Evolutionary conservation across 2,113 vertebrate genomes (phyloP), one percentile per base, ranked within the genome.

Genomic region (Alexandromys fortis): DNA sequence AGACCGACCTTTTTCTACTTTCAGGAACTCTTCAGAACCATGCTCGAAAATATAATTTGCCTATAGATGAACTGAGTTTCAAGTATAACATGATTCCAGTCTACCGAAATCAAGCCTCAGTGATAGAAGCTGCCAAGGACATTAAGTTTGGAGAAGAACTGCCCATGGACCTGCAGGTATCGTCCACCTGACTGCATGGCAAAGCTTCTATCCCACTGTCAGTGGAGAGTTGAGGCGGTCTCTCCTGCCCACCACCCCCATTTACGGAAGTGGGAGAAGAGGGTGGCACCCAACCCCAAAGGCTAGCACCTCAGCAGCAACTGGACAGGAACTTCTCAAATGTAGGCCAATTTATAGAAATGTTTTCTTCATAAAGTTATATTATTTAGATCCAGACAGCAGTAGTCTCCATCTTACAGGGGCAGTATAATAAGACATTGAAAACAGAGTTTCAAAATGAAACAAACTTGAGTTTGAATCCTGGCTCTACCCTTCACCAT

Each of bases 21-120:
- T 72, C n/a, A 98, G 99, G 99, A 16, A 99, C 98, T 24, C 98
- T 99, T 93, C 99, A 99, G 97, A 99, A 99, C 97, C 99, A 99
- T 14, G 98, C 99, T 49, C 98, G 99, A 10, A 98, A 97, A 72
- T 99, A 99, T 94, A 99, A 98, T 96, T 96, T 99, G 94, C 99
- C 99, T 73, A 99, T 99, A 12, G 99, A 99, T 8, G 99, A 99
- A 96, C 98, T 99, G 81, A 99, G 91, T 95, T 99, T 99, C 93
- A 97, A 97, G 82, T 99, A 99, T 94, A 99, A 98, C 45, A 0
- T 99, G 82, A 55, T 99, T 77, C 98, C 99, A 0, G 17, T 9
- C 12, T 99, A 99, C 94, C 98, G 99, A 79, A 99, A 99, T 93
- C 99, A 99, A 98, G 93, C 77, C 0, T 76, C 92, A 0, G 98